Percentiles rank a stretch among this genome's conserved stretches.
Conservation (phyloP, 2,113 vertebrate genomes). For the Pitta sordida region DNA sequence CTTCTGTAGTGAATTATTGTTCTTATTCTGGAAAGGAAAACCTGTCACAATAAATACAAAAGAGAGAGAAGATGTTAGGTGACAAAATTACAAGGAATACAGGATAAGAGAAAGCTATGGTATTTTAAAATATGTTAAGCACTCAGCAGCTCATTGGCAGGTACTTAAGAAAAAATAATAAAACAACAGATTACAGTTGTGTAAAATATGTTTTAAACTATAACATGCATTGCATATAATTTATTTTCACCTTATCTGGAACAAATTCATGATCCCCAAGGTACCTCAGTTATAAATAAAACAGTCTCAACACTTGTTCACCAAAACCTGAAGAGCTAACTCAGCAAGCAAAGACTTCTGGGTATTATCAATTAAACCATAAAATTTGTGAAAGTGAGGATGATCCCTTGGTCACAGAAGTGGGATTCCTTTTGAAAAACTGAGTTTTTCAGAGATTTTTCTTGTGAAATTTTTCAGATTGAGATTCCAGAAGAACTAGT, state of each 20-base stretch:
- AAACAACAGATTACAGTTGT: not conserved
- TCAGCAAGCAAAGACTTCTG: not conserved
- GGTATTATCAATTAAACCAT: not conserved
- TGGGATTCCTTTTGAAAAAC: not conserved
- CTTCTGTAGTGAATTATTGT: not conserved
- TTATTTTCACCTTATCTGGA: not conserved
- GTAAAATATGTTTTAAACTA: not conserved
- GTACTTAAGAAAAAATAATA: not conserved
- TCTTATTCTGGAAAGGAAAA: not conserved
- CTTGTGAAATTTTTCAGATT: not conserved
- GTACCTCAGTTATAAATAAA: not conserved
- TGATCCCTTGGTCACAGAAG: not conserved
- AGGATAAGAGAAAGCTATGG: not conserved
- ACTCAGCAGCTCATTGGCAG: not conserved
- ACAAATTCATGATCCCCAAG: not conserved
- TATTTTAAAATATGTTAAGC: not conserved
- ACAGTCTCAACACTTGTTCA: not conserved
- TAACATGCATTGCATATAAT: not conserved
- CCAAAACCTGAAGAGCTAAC: not conserved
- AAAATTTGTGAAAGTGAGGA: not conserved
- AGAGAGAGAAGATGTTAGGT: not conserved
- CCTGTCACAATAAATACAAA: not conserved
- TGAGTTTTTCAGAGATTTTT: not conserved
- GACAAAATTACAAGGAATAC: not conserved
- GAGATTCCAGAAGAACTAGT: not conserved